A percentile compares a stretch with the other conserved stretches of the same genome.
These are phyloP conservation scores for Ageneiosus marmoratus DNA, from an alignment of 2,113 vertebrate species.

Conservation along the genomic window DNA sequence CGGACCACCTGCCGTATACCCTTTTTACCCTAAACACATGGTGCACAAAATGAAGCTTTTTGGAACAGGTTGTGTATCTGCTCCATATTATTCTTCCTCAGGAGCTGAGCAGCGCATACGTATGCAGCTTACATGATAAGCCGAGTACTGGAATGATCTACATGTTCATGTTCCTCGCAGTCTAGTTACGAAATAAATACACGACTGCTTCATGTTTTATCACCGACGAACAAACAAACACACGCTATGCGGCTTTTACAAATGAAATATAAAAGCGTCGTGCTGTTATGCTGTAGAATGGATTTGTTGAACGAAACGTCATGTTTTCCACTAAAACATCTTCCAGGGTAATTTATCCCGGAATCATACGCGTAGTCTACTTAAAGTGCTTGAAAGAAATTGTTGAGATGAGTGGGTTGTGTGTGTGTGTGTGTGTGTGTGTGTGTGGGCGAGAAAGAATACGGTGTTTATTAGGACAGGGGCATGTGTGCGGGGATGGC, in stretches of 20 bases:
- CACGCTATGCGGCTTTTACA: neutral
- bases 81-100: neutral
- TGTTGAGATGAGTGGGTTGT: neutral
- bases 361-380: conserved; percentile 9
- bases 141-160: neutral
- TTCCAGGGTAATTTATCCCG: neutral
- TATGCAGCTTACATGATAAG: neutral
- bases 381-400: neutral
- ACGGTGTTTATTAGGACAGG: conserved; percentile 41
- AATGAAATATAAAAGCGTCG: neutral
- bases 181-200: neutral
- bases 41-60: neutral
- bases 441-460: conserved; percentile 43
- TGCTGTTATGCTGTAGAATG: neutral
- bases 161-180: neutral
- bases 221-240: neutral
- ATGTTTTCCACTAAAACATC: neutral
- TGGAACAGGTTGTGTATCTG: neutral
- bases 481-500: conserved; percentile 41
- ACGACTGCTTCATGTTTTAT: neutral
- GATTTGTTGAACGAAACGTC: neutral
- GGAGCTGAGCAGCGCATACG: neutral
- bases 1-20: neutral
- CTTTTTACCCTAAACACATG: neutral
- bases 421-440: conserved; percentile 32